phyloP scores from a whole-genome alignment of 2,113 vertebrate species.

The Eolophus roseicapilla region DNA sequence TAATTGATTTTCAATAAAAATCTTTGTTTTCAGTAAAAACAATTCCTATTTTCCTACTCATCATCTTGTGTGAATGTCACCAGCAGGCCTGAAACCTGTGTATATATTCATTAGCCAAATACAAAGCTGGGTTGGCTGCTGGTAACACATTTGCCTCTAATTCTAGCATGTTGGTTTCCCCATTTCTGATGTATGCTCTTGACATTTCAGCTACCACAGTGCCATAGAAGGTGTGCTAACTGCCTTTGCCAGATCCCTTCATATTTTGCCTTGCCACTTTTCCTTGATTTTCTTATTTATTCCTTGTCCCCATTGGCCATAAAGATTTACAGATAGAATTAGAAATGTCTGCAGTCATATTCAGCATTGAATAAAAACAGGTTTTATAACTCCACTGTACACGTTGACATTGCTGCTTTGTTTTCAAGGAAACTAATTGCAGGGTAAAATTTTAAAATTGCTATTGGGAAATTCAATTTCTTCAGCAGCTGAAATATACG shows the following conservation, averaged over 20 bases:
- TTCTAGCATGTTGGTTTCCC: neutral
- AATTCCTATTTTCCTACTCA: neutral
- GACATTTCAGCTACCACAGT: neutral
- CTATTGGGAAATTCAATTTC: neutral
- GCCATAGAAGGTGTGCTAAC: neutral
- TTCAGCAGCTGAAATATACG: neutral
- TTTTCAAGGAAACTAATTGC: neutral
- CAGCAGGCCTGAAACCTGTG: constrained; percentile 19
- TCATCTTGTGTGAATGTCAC: constrained; percentile 9
- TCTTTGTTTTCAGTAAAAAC: constrained; percentile 13
- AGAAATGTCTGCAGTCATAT: neutral
- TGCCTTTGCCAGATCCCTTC: neutral
- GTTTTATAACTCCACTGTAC: neutral
- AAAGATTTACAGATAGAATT: neutral
- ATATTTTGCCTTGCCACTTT: neutral
- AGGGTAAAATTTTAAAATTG: neutral
- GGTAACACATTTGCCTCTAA: neutral
- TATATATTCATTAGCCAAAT: constrained; percentile 3
- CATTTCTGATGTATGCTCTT: neutral
- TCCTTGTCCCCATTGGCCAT: neutral
- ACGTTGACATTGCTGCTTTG: neutral
- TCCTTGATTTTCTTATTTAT: neutral
- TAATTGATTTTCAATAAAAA: neutral
- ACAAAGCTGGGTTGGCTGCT: neutral
- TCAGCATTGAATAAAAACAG: neutral